These are phyloP conservation scores for Spinibarbus caldwelli DNA, from an alignment of 2,797 vertebrate species.

Conservation along the genomic window DNA sequence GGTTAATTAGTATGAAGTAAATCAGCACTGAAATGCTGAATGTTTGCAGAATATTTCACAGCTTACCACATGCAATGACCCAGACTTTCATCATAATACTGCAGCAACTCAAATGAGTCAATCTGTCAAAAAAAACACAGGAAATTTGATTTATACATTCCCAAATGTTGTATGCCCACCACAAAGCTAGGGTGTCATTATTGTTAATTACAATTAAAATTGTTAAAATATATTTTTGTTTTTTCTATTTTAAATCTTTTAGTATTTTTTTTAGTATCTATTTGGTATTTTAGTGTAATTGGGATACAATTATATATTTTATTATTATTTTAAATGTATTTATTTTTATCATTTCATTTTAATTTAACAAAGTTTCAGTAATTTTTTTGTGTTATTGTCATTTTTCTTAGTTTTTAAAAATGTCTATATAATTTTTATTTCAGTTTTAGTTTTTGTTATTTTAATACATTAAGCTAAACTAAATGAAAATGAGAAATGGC, in stretches of 20 bases:
- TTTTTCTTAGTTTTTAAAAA: neutral
- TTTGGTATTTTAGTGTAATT: too few relatives aligned
- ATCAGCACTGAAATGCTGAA: neutral
- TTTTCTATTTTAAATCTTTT: too few relatives aligned
- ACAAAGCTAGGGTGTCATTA: neutral
- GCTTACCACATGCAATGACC: slow-evolving; percentile 86
- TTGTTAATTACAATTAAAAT: neutral
- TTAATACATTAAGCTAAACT: too few relatives aligned
- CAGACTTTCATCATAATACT: slow-evolving; percentile 84
- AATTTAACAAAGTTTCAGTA: neutral
- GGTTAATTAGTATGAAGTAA: neutral
- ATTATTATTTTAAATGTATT: too few relatives aligned
- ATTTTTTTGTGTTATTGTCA: neutral
- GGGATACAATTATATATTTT: too few relatives aligned
- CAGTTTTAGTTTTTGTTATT: neutral
- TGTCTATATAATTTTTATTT: neutral
- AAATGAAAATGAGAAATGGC: too few relatives aligned
- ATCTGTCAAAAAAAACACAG: slow-evolving; percentile 72
- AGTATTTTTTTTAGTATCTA: too few relatives aligned
- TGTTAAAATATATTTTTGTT: too few relatives aligned
- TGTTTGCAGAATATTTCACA: neutral
- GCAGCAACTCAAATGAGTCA: slow-evolving; percentile 85
- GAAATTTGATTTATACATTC: neutral
- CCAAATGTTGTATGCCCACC: neutral
- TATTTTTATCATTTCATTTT: too few relatives aligned